Base-by-base conservation (phyloP, 2,797 vertebrate genomes). In the Echiichthys vipera region DNA sequence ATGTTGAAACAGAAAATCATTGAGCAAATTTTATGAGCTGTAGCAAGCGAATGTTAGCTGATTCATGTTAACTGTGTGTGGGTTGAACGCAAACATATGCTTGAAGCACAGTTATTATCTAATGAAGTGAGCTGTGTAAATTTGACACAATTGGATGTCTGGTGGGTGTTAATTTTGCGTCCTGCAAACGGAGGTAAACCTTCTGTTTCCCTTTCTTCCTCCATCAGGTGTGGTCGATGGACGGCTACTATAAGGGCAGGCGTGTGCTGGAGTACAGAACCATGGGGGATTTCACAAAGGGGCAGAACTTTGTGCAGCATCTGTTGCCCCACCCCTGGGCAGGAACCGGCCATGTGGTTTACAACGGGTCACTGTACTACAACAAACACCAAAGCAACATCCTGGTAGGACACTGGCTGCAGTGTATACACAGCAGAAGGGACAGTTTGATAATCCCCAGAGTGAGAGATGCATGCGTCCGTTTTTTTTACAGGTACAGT, bases 351-450 rank as follows among this genome's bases (percentile, higher is more conserved):
- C 97, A 98, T 0, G 96, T 98, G 67, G 96, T 98, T 24, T 97
- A 94, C 87, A 98, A 98, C 1, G 97, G 96, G 0, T 98, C 97
- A 0, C 93, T 97, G 4, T 97, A 95, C 92, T 98, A 97, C 92
- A 98, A 98, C 93, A 97, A 97, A 65, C 96, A 96, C 87, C 96
- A 97, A 93, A 97, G 95, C 87, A 97, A 97, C 81, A 95, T 97
- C 53, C 65, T 93, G 91, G 92, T 93, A 86, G 9, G 95, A 91
- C 17, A 4, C 15, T 0, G 29, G 12, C 22, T 40, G 11, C 1
- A 14, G 7, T 1, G 7, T 0, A 10, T 61, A 27, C 0, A 5
- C 2, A 0, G 15, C 14, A 13, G 17, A 4, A 13, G 7, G 1
- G 18, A 6, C n/a, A 5, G 9, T 53, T 42, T 50, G 34, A 53